Percentiles rank a stretch among this genome's conserved stretches.
Evolutionary conservation across 1,140 invertebrate species (phyloP).

Genomic region (Sminthurides bifidus): DNA sequence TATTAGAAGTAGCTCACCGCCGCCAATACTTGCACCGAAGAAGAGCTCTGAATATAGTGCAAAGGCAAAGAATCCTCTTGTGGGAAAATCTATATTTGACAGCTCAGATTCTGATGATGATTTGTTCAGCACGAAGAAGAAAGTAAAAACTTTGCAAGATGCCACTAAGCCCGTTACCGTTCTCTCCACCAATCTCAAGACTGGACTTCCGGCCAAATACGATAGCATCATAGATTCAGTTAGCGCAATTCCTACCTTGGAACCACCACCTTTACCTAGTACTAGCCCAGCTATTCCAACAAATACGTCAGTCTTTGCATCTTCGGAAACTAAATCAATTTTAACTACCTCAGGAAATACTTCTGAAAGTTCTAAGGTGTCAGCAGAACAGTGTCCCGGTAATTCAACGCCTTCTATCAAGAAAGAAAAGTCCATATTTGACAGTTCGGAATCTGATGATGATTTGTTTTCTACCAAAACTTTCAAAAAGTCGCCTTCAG

Average conservation of each 20-base stretch:
- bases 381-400: background rate
- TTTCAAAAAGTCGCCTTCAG: conserved; percentile 4
- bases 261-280: too few relatives aligned
- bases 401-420: too few relatives aligned
- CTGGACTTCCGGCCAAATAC: too few relatives aligned
- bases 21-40: background rate
- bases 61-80: conserved; percentile 5
- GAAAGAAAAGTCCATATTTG: background rate
- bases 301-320: too few relatives aligned
- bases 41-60: too few relatives aligned
- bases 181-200: too few relatives aligned
- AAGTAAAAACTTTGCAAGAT: conserved; percentile 8
- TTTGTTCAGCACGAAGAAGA: conserved; percentile 17
- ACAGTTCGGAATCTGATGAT: conserved; percentile 15
- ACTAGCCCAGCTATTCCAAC: too few relatives aligned
- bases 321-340: too few relatives aligned
- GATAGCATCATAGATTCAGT: too few relatives aligned
- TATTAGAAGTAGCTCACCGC: background rate
- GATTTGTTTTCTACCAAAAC: conserved; percentile 12
- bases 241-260: too few relatives aligned
- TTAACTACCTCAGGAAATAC: too few relatives aligned
- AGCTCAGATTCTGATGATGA: conserved; percentile 32
- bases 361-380: background rate
- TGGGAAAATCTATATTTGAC: conserved; percentile 29
- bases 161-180: too few relatives aligned